Conservation (phyloP, 92 coral and sea anemone genomes). For the Phenganax stokvisi region DNA sequence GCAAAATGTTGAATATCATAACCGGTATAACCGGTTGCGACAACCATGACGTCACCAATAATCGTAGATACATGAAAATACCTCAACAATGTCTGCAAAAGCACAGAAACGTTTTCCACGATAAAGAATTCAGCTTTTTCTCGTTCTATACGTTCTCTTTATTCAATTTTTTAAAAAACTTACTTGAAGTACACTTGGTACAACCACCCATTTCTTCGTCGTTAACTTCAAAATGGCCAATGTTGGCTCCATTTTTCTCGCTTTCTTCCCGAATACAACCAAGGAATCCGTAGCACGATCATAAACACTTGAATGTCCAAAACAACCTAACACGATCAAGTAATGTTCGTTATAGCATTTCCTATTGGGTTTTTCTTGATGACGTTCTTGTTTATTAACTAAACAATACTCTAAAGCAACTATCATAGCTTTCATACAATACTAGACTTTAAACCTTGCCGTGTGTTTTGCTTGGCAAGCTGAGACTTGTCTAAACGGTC, state of each 20-base stretch:
- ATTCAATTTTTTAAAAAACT: background rate
- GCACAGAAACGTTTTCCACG: background rate
- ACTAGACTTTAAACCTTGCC: too few relatives aligned
- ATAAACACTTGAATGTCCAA: constrained; percentile 81
- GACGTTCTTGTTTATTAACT: too few relatives aligned
- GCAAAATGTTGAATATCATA: constrained; percentile 59
- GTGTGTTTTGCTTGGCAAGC: too few relatives aligned
- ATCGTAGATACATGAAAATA: constrained; percentile 72
- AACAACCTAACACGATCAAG: constrained; percentile 30
- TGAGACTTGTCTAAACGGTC: too few relatives aligned
- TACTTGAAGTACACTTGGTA: constrained; percentile 49
- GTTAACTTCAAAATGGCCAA: constrained; percentile 61
- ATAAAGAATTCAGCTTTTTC: too few relatives aligned
- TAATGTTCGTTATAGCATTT: background rate
- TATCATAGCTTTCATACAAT: too few relatives aligned
- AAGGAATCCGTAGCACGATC: constrained; percentile 57
- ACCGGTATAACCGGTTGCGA: constrained; percentile 68
- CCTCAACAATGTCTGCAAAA: constrained; percentile 66
- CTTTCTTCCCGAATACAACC: constrained; percentile 82
- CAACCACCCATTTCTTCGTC: constrained; percentile 57
- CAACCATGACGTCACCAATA: constrained; percentile 64
- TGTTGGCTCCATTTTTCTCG: constrained; percentile 49
- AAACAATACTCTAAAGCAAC: too few relatives aligned
- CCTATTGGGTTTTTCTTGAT: too few relatives aligned
- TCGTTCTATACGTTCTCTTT: background rate